Conservation (phyloP, 2,113 vertebrate genomes). For the Lasiurus borealis region DNA sequence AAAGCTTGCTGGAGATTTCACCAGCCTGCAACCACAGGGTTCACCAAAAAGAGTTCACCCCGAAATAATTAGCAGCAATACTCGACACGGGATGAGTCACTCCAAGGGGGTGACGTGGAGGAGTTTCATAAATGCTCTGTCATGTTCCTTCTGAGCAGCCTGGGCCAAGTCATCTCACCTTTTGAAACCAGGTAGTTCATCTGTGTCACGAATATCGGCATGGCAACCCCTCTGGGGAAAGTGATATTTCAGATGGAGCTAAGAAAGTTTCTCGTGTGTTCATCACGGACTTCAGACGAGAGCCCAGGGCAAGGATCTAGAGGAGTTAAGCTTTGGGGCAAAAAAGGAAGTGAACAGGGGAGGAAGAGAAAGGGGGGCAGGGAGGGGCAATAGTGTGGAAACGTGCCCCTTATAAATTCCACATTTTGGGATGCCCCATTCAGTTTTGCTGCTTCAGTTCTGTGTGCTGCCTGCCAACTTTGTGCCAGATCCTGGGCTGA, state of each 20-base stretch:
- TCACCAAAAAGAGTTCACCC: conserved; percentile 59
- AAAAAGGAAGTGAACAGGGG: conserved; percentile 55
- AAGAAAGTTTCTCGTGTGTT: not conserved
- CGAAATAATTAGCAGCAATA: conserved; percentile 39
- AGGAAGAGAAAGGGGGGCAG: not conserved
- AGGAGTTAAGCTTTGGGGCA: conserved; percentile 26
- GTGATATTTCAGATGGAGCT: not conserved
- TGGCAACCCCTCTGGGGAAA: not conserved
- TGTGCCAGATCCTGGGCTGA: too few relatives aligned
- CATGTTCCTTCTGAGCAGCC: not conserved
- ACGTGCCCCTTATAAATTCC: not conserved
- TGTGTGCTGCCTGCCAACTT: not conserved
- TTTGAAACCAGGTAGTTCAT: not conserved
- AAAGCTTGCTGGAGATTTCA: conserved; percentile 34
- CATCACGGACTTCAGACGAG: not conserved
- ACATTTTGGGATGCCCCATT: not conserved
- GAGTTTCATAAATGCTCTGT: not conserved
- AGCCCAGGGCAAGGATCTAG: not conserved
- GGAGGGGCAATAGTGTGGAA: not conserved
- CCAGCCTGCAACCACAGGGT: conserved; percentile 54
- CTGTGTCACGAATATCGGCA: rapidly evolving
- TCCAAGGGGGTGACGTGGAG: not conserved
- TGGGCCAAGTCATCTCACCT: not conserved
- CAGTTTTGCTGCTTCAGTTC: not conserved
- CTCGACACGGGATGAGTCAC: conserved; percentile 62